Evolutionary conservation across 1,140 invertebrate genomes (phyloP), one percentile per base, ranked within the genome.

Genomic region (Papilio helenus): DNA sequence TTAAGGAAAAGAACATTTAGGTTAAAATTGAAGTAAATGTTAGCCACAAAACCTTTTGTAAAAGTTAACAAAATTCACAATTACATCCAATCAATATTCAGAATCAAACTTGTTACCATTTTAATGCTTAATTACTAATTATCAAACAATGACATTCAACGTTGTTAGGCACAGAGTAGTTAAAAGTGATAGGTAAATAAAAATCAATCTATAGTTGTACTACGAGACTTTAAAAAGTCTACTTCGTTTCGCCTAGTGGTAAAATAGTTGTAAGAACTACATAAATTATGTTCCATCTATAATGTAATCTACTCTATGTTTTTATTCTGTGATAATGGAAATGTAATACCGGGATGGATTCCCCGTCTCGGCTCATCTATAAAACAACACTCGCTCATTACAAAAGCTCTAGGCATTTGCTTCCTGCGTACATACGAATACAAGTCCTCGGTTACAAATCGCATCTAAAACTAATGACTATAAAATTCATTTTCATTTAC

Each of bases 341-440:
- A 44, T 77, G 34, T 39, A 77, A 77, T 77, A 77, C 73, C 29
- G 39, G 20, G 55, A 77, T 77, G 76, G 76, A 61, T 72, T 80
- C 82, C 82, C 77, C 81, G 79, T 79, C 61, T 23, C 79, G 78
- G 71, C 79, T 79, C 82, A 83, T 76, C 79, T 82, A 81, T 82
- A 72, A 84, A 82, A 81, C 80, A 84, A 84, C 83, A 82, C 83
- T 84, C 72, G 81, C 77, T 87, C 86, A 86, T 86, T 87, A 84
- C 84, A 84, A 78, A 91, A 86, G 85, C 86, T 86, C 84, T 55
- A 71, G 79, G 82, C 84, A 82, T 90, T 88, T 85, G 85, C 88
- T 91, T 89, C 90, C 90, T 88, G 86, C 85, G 79, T 77, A 71
- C 81, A 79, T 84, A 58, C 81, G 83, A 42, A 81, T 85, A 73